Percentiles rank a stretch among this genome's conserved stretches.
phyloP scores from a whole-genome alignment of 2,113 vertebrate species.

The Phaethon lepturus region DNA sequence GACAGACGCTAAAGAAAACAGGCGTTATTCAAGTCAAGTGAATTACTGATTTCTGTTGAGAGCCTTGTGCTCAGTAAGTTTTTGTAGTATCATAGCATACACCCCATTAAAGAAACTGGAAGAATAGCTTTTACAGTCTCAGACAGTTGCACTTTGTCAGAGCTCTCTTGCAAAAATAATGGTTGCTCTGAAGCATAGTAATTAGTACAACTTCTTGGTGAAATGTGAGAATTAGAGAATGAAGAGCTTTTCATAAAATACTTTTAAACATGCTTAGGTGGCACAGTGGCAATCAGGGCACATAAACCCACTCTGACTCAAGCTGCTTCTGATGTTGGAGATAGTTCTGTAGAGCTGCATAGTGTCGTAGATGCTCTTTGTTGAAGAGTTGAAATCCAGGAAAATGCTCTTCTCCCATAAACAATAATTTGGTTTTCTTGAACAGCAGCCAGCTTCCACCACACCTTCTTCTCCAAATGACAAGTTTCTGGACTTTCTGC shows the following conservation, averaged over 20 bases:
- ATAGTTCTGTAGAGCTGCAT: not conserved
- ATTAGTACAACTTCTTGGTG: not conserved
- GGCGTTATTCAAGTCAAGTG: not conserved
- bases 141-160: not conserved
- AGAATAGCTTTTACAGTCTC: not conserved
- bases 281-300: not conserved
- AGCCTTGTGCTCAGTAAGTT: not conserved
- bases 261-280: not conserved
- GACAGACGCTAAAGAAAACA: not conserved
- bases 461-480: not conserved
- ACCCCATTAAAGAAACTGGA: not conserved
- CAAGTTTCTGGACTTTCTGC: not conserved
- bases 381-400: not conserved
- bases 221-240: not conserved
- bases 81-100: not conserved
- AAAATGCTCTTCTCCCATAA: not conserved
- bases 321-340: not conserved
- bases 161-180: not conserved
- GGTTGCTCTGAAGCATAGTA: not conserved
- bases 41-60: not conserved
- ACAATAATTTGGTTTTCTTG: not conserved
- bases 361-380: fast-evolving
- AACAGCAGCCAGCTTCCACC: not conserved
- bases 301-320: not conserved
- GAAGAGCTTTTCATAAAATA: not conserved